These are phyloP conservation scores for Phyllotis vaccarum DNA, from an alignment of 2,797 vertebrate genomes.

Conservation along the genomic window DNA sequence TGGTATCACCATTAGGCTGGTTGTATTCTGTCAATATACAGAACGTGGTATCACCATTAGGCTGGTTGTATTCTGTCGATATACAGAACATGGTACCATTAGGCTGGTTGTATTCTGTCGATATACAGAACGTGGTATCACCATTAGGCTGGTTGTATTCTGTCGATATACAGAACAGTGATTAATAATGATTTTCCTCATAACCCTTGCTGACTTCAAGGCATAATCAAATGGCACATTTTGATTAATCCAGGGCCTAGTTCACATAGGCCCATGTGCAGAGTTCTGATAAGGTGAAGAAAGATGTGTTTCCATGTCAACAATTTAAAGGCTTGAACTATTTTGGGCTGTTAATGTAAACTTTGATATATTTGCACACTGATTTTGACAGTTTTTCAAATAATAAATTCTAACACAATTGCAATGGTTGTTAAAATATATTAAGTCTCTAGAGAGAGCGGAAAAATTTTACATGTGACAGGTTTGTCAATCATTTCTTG, in stretches of 20 bases:
- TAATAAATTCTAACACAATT: slow-evolving; percentile 77
- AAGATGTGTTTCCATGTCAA: slow-evolving; percentile 85
- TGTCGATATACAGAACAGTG: slow-evolving; percentile 79
- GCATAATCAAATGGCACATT: slow-evolving; percentile 70
- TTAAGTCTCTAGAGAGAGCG: slow-evolving; percentile 73
- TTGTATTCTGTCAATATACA: slow-evolving; percentile 82
- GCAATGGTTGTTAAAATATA: slow-evolving; percentile 74
- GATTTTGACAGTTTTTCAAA: slow-evolving; percentile 78
- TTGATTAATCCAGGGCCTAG: slow-evolving; percentile 80
- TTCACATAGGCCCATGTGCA: slow-evolving; percentile 76
- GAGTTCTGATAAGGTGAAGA: slow-evolving; percentile 86
- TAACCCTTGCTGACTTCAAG: slow-evolving; percentile 73
- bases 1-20: slow-evolving; percentile 73
- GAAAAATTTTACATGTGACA: slow-evolving; percentile 62
- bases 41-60: slow-evolving; percentile 63
- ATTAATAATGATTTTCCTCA: slow-evolving; percentile 80
- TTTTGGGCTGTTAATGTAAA: slow-evolving; percentile 77
- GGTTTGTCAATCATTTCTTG: slow-evolving; percentile 64
- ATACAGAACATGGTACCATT: slow-evolving; percentile 54
- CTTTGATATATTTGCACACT: slow-evolving; percentile 80
- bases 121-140: slow-evolving; percentile 66
- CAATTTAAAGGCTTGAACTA: slow-evolving; percentile 80
- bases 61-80: too few species aligned
- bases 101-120: too few species aligned
- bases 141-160: slow-evolving; percentile 81